Evolutionary conservation across 1,140 invertebrate genomes (phyloP).

Genomic region (Eueides isabella): DNA sequence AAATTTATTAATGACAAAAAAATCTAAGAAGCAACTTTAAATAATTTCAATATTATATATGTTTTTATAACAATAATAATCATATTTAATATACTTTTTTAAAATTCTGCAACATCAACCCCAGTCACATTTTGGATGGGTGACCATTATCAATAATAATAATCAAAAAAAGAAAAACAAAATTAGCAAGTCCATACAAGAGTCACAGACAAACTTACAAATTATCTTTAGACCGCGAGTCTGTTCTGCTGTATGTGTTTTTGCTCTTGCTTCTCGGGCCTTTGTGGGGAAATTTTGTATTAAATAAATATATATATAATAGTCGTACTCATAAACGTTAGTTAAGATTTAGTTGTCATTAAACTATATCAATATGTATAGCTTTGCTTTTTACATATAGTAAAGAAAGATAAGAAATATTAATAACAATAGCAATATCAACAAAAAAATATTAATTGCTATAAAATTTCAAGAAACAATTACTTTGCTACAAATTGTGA

Average conservation of each 20-base stretch:
- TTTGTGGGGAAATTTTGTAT: neutral
- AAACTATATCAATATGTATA: neutral
- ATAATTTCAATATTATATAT: too few relatives aligned
- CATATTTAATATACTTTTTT: too few relatives aligned
- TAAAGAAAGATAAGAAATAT: too few relatives aligned
- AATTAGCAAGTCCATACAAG: neutral
- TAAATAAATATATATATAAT: neutral
- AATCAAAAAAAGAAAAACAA: neutral
- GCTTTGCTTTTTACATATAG: too few relatives aligned
- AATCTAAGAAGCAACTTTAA: neutral
- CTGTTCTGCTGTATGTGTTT: slow-evolving; percentile 2
- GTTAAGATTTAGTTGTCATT: neutral
- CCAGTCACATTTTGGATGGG: neutral
- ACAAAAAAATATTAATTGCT: too few relatives aligned
- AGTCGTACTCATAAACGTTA: neutral
- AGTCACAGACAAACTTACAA: slow-evolving; percentile 4
- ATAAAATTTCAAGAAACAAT: too few relatives aligned
- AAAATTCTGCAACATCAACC: neutral
- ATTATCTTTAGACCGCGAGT: slow-evolving; percentile 1
- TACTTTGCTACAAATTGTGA: too few relatives aligned
- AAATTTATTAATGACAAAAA: neutral
- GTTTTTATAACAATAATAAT: too few relatives aligned
- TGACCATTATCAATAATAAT: neutral
- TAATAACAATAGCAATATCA: too few relatives aligned
- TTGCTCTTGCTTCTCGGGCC: slow-evolving; percentile 12